These are phyloP conservation scores for Argyresthia albistria DNA, from an alignment of 2,888 invertebrate genomes.

Conservation along the genomic window DNA sequence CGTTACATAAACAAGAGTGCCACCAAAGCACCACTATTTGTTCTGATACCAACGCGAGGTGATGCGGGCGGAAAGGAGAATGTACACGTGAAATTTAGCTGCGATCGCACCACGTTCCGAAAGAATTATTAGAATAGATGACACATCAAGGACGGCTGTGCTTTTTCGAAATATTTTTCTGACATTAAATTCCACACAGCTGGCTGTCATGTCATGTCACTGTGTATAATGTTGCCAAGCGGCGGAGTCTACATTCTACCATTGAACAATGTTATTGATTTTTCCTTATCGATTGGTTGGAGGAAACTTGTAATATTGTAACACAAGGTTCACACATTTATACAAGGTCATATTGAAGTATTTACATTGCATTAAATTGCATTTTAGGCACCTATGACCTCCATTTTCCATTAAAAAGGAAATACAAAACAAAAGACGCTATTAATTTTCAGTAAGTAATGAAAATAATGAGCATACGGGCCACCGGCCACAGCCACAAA, in stretches of 20 bases:
- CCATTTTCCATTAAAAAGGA: no score
- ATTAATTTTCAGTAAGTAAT: no score
- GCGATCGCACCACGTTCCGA: slow-evolving; percentile 38
- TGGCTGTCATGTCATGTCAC: slow-evolving; percentile 62
- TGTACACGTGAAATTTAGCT: neutral
- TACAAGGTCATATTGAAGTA: no score
- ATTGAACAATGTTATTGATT: neutral
- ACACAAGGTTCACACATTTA: no score
- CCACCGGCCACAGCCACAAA: no score
- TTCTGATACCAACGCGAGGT: neutral
- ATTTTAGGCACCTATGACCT: no score
- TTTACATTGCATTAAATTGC: no score
- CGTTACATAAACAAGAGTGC: slow-evolving; percentile 67
- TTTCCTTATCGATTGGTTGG: neutral
- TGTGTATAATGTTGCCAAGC: slow-evolving; percentile 41
- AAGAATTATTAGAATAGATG: slow-evolving; percentile 56
- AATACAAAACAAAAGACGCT: no score
- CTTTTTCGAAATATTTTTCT: slow-evolving; percentile 51
- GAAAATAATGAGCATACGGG: no score
- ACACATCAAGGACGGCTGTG: slow-evolving; percentile 63
- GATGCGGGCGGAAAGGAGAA: neutral
- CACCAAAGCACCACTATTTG: slow-evolving; percentile 23
- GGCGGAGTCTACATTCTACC: slow-evolving; percentile 8
- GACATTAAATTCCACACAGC: slow-evolving; percentile 50
- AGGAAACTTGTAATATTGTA: no score